These are phyloP conservation scores for Enteromius fasciolatus DNA, from an alignment of 2,797 vertebrate genomes.

Conservation along the genomic window DNA sequence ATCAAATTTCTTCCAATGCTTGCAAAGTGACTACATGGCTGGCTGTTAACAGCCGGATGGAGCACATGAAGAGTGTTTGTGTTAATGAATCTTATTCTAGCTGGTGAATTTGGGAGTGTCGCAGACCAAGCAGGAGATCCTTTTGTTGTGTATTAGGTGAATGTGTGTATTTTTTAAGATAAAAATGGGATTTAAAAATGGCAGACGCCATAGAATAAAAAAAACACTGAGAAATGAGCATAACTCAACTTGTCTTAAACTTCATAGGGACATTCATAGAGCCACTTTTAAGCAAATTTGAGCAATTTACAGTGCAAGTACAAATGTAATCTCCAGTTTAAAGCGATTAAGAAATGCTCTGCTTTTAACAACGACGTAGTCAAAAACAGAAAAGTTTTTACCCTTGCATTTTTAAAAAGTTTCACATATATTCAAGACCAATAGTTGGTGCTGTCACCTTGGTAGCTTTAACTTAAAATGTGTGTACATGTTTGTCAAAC, in stretches of 20 bases:
- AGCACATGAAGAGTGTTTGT: slow-evolving; percentile 9
- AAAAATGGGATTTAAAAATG: background rate
- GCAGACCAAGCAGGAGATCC: background rate
- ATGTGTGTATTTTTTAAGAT: background rate
- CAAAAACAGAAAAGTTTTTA: too few relatives aligned
- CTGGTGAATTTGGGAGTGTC: background rate
- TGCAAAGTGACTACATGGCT: background rate
- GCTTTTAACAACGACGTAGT: too few relatives aligned
- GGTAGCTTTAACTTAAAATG: background rate
- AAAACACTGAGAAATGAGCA: background rate
- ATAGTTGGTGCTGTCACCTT: too few relatives aligned
- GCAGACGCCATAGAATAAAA: background rate
- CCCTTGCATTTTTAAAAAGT: too few relatives aligned
- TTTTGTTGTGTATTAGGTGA: background rate
- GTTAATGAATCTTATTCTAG: background rate
- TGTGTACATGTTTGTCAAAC: background rate
- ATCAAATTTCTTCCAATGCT: background rate
- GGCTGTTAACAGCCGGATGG: background rate
- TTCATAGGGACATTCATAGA: too few relatives aligned
- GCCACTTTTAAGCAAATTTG: background rate
- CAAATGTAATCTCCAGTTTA: background rate
- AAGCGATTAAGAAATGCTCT: background rate
- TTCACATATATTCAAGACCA: too few relatives aligned
- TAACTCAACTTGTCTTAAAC: too few relatives aligned
- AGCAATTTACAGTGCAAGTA: too few relatives aligned